Base-by-base conservation (phyloP, 1,140 invertebrate genomes). In the Glomeris maerens region DNA sequence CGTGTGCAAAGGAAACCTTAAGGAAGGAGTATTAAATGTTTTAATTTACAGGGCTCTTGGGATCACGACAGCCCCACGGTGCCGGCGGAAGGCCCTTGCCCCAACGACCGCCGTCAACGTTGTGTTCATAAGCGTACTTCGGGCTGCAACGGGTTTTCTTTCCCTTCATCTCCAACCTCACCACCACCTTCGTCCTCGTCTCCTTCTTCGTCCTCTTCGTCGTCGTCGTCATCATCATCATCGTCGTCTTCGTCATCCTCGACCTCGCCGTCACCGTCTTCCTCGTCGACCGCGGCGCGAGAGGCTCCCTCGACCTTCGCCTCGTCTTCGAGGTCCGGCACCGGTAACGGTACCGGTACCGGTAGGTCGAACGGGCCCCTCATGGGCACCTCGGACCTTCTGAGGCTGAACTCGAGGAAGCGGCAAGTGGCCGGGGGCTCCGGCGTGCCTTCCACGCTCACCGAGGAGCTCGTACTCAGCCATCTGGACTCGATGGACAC, bases 11-110 rank as follows among this genome's bases (percentile, higher is more conserved):
- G n/a, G n/a, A n/a, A n/a, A n/a, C n/a, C n/a, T n/a, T n/a, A n/a
- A n/a, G n/a, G n/a, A n/a, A n/a, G n/a, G n/a, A n/a, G n/a, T n/a
- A 55, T 59, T 60, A 50, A 41, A 57, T 53, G 27, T 49, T 31
- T 26, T 27, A 46, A 31, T 27, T 48, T 22, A 27, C n/a, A n/a
- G n/a, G n/a, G n/a, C n/a, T n/a, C n/a, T n/a, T n/a, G n/a, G n/a
- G n/a, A n/a, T n/a, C n/a, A n/a, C n/a, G n/a, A n/a, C n/a, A n/a
- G n/a, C n/a, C n/a, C n/a, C n/a, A n/a, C n/a, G n/a, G n/a, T n/a
- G n/a, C n/a, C n/a, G n/a, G n/a, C n/a, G n/a, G n/a, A n/a, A n/a
- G n/a, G n/a, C n/a, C n/a, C n/a, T n/a, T n/a, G n/a, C n/a, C n/a
- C n/a, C n/a, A n/a, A n/a, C n/a, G n/a, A n/a, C n/a, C n/a, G n/a